Conservation (phyloP, 2,888 invertebrate genomes). For the Galerucella calmariensis region DNA sequence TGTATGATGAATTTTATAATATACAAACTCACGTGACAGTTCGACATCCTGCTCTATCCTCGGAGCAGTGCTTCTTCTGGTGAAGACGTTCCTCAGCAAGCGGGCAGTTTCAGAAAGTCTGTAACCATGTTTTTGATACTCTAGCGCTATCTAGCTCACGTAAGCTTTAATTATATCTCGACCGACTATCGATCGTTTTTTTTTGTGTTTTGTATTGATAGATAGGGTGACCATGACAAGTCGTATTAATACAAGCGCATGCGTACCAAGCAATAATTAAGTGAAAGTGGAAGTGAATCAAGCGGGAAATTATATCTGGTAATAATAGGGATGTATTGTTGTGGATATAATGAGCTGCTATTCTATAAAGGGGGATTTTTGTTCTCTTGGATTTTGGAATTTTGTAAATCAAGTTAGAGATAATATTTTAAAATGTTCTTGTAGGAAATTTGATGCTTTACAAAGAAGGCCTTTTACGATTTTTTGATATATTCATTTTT, state of each 20-base stretch:
- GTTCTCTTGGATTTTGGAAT: too few relatives aligned
- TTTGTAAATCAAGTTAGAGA: too few relatives aligned
- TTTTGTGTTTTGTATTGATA: too few relatives aligned
- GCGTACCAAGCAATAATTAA: slow-evolving; percentile 25
- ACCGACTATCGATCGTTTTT: slow-evolving; percentile 20
- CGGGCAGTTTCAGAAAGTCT: slow-evolving; percentile 98
- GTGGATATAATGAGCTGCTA: neutral
- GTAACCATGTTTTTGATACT: slow-evolving; percentile 63
- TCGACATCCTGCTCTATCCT: slow-evolving; percentile 89
- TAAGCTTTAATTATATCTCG: slow-evolving; percentile 15
- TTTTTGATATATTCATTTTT: too few relatives aligned
- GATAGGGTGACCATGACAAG: slow-evolving; percentile 20
- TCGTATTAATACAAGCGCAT: slow-evolving; percentile 33
- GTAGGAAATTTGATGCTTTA: too few relatives aligned
- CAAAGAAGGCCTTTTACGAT: too few relatives aligned
- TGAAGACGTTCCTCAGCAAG: slow-evolving; percentile 93
- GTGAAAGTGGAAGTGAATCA: slow-evolving; percentile 6
- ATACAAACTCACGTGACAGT: slow-evolving; percentile 86
- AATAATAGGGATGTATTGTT: neutral
- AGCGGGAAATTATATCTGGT: slow-evolving; percentile 15
- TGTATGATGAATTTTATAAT: neutral
- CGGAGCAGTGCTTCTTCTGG: slow-evolving; percentile 80
- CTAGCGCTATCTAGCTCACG: slow-evolving; percentile 30
- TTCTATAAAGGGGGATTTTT: neutral
- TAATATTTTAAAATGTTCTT: too few relatives aligned